These are phyloP conservation scores for Rostratula benghalensis DNA, from an alignment of 2,113 vertebrate genomes.

Conservation along the genomic window DNA sequence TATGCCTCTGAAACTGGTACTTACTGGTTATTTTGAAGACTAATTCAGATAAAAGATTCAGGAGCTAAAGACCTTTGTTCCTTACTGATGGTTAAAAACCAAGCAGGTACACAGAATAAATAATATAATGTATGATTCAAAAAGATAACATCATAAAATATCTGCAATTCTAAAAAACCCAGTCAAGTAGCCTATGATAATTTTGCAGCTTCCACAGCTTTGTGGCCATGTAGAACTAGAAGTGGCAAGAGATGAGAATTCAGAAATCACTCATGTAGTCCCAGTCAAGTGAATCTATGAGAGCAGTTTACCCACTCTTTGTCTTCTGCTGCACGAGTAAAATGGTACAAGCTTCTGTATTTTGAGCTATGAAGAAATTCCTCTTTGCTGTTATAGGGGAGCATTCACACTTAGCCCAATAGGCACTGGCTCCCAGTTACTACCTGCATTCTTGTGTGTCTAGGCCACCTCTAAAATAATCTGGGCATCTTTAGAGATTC, in stretches of 20 bases:
- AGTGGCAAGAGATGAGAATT: not conserved
- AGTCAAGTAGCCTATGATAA: not conserved
- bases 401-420: not conserved
- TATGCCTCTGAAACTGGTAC: not conserved
- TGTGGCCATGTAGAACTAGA: not conserved
- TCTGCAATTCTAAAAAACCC: not conserved
- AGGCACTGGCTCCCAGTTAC: not conserved
- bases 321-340: not conserved
- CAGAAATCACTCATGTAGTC: not conserved
- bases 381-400: not conserved
- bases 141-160: not conserved
- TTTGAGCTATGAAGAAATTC: not conserved
- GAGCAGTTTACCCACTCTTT: not conserved
- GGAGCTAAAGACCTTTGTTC: not conserved
- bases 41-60: not conserved
- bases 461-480: not conserved
- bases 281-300: not conserved
- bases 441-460: not conserved
- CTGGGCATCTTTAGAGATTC: not conserved
- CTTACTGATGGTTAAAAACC: not conserved
- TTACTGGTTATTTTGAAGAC: not conserved
- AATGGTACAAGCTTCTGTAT: not conserved
- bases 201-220: not conserved
- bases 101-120: not conserved
- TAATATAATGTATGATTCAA: not conserved